phyloP scores from a whole-genome alignment of 2,113 vertebrate species.

The Tichodroma muraria region DNA sequence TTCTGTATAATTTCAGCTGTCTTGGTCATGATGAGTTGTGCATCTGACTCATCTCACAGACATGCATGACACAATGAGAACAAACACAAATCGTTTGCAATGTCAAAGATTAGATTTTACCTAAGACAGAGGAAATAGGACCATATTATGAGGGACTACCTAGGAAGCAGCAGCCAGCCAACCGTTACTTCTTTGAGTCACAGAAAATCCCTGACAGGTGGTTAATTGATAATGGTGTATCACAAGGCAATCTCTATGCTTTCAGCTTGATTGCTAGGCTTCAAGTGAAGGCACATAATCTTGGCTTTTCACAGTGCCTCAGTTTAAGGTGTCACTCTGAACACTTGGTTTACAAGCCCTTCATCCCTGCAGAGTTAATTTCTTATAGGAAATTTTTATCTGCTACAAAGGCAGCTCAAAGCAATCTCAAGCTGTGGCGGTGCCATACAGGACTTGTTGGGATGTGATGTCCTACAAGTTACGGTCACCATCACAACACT shows the following conservation, averaged over 20 bases:
- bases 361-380: not conserved
- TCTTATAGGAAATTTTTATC: not conserved
- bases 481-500: not conserved
- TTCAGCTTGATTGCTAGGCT: not conserved
- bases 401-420: not conserved
- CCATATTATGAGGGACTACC: not conserved
- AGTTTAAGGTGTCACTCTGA: not conserved
- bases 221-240: constrained; percentile 17
- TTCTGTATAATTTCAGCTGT: constrained; percentile 20
- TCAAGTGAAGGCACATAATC: not conserved
- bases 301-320: not conserved
- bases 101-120: not conserved
- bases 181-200: not conserved
- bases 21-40: not conserved
- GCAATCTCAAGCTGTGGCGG: not conserved
- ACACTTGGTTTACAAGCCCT: not conserved
- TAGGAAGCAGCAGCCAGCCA: not conserved
- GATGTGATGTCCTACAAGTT: not conserved
- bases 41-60: not conserved
- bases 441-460: not conserved
- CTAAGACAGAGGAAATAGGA: not conserved
- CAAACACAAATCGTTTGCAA: not conserved
- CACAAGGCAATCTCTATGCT: not conserved
- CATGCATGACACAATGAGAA: not conserved
- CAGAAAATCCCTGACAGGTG: constrained; percentile 36